Percentiles rank a stretch among this genome's conserved stretches.
phyloP scores from a whole-genome alignment of 2,797 vertebrate genomes.

The Luscinia luscinia region DNA sequence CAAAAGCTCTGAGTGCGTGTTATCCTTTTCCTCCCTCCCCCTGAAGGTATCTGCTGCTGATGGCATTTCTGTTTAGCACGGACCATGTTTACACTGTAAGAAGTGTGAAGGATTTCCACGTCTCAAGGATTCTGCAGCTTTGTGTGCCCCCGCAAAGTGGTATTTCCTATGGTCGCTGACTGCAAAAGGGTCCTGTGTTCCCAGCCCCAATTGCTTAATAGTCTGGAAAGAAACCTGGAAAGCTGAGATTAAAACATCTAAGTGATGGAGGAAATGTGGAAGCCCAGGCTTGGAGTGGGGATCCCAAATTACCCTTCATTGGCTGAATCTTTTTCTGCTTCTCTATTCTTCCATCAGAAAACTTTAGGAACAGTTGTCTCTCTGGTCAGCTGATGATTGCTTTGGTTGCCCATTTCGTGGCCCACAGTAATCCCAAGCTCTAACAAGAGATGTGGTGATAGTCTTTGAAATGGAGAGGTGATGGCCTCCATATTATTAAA shows the following conservation, averaged over 20 bases:
- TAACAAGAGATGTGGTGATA: constrained; percentile 44
- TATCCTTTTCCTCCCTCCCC: neutral
- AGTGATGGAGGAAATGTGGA: neutral
- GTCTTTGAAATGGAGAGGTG: constrained; percentile 19
- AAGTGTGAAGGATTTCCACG: neutral
- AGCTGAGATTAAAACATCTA: constrained; percentile 7
- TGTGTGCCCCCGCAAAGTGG: neutral
- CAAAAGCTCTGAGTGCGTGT: neutral
- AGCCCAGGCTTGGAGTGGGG: neutral
- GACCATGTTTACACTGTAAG: neutral
- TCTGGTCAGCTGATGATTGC: constrained; percentile 7
- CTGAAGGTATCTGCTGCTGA: neutral
- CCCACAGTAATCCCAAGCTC: constrained; percentile 35
- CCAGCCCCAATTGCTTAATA: neutral
- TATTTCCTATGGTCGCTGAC: constrained; percentile 35
- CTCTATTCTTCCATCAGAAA: neutral
- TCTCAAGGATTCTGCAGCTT: neutral
- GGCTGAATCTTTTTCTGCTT: constrained; percentile 3
- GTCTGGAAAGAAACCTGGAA: constrained; percentile 46
- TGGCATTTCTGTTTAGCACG: neutral
- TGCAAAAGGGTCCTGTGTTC: constrained; percentile 56
- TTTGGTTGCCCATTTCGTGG: neutral
- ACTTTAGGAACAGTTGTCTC: constrained; percentile 31
- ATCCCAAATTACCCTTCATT: neutral
- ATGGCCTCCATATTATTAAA: constrained; percentile 29